Evolutionary conservation across 2,113 vertebrate species (phyloP).

Genomic region (Microtus ochrogaster): DNA sequence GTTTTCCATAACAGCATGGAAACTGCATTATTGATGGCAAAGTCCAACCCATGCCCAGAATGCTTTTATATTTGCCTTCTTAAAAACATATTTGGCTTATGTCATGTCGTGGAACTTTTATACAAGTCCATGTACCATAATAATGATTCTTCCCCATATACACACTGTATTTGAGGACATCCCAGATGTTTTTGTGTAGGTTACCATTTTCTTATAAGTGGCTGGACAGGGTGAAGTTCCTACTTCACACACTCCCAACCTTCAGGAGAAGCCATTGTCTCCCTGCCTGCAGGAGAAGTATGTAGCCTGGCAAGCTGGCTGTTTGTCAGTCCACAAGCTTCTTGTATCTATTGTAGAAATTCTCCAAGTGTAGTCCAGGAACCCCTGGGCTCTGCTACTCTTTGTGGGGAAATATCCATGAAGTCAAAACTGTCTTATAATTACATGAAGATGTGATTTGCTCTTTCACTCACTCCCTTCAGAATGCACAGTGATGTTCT

Average conservation of each 20-base stretch:
- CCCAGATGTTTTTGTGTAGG: background rate
- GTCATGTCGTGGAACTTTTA: background rate
- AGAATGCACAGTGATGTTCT: background rate
- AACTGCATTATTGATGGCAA: background rate
- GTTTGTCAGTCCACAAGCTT: background rate
- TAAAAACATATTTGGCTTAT: conserved; percentile 25
- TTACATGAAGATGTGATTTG: conserved; percentile 11
- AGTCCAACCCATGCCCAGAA: background rate
- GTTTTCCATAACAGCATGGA: conserved; percentile 19
- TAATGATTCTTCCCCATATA: background rate
- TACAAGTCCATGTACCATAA: background rate
- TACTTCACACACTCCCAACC: background rate
- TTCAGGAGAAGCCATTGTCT: background rate
- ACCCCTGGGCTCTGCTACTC: background rate
- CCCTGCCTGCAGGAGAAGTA: background rate
- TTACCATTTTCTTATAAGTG: background rate
- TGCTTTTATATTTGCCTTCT: conserved; percentile 22
- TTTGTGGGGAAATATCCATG: background rate
- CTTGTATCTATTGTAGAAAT: background rate
- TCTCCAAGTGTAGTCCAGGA: background rate
- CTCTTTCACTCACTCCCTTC: conserved; percentile 15
- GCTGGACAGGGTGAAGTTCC: too few species aligned
- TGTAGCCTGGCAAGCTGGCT: background rate
- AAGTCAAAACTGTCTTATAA: conserved; percentile 37
- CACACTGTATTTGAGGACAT: background rate